Conservation (phyloP, 2,113 vertebrate species). For the Lynx canadensis region DNA sequence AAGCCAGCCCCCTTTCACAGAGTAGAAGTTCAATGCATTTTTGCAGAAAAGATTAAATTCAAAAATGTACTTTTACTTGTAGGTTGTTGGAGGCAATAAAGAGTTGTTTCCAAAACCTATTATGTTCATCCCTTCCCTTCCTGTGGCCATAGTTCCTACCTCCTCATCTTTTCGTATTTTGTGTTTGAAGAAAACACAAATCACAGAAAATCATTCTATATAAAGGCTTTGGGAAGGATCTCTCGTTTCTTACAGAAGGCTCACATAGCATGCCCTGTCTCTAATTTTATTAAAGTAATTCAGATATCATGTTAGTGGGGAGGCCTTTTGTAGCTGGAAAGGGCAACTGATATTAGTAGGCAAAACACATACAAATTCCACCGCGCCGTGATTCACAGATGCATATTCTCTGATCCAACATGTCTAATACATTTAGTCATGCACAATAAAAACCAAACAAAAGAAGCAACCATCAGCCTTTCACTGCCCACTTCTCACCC, state of each 20-base stretch:
- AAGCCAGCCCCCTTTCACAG: background rate
- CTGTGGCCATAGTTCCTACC: background rate
- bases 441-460: slow-evolving; percentile 81
- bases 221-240: background rate
- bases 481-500: slow-evolving; percentile 33
- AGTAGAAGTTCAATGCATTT: background rate
- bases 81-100: background rate
- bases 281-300: slow-evolving; percentile 58
- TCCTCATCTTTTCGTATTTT: background rate
- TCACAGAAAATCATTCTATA: background rate
- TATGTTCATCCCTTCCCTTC: background rate
- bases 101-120: background rate
- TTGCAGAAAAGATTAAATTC: slow-evolving; percentile 19
- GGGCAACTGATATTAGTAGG: slow-evolving; percentile 66
- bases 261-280: background rate
- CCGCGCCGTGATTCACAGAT: slow-evolving; percentile 49
- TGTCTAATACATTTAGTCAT: slow-evolving; percentile 80
- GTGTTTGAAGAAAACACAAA: slow-evolving; percentile 29
- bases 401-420: slow-evolving; percentile 77
- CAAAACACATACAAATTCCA: slow-evolving; percentile 74
- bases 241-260: background rate
- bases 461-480: slow-evolving; percentile 64
- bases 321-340: slow-evolving; percentile 62
- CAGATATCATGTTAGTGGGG: background rate
- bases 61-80: slow-evolving; percentile 5